Evolutionary conservation across 1,140 invertebrate species (phyloP).

Genomic region (Neocloeon triangulifer): DNA sequence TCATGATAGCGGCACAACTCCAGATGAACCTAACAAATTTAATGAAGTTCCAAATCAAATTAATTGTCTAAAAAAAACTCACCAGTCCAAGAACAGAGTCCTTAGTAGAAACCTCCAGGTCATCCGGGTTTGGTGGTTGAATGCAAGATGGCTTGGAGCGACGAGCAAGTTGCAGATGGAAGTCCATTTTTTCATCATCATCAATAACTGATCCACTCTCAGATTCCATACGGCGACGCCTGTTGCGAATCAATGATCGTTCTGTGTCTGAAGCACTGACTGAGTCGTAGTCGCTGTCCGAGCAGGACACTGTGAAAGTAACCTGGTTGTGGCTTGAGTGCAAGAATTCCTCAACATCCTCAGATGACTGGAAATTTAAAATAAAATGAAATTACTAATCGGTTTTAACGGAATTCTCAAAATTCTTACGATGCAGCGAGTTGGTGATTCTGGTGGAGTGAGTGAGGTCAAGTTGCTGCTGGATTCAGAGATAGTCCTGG

Average conservation of each 20-base stretch:
- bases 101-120: constrained; percentile 11
- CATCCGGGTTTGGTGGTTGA: constrained; percentile 14
- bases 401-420: too few species aligned
- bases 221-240: constrained; percentile 1
- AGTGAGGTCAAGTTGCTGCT: too few species aligned
- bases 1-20: constrained; percentile 33
- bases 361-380: too few species aligned
- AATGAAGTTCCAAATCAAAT: neutral
- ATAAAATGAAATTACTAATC: too few species aligned
- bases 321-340: too few species aligned
- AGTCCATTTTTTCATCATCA: constrained; percentile 16
- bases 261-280: neutral
- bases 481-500: too few species aligned
- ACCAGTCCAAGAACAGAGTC: constrained; percentile 23
- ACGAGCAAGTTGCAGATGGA: constrained; percentile 10
- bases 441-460: too few species aligned
- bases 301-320: too few species aligned
- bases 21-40: constrained; percentile 26
- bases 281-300: constrained; percentile 7
- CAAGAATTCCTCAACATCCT: too few species aligned
- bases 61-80: too few species aligned
- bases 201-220: constrained; percentile 8
- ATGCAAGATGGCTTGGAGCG: constrained; percentile 22
- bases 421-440: too few species aligned
- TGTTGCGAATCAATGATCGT: too few species aligned